A percentile compares a stretch with the other conserved stretches of the same genome.
phyloP scores from a whole-genome alignment of 1,140 invertebrate species.

The Palaemon carinicauda region DNA sequence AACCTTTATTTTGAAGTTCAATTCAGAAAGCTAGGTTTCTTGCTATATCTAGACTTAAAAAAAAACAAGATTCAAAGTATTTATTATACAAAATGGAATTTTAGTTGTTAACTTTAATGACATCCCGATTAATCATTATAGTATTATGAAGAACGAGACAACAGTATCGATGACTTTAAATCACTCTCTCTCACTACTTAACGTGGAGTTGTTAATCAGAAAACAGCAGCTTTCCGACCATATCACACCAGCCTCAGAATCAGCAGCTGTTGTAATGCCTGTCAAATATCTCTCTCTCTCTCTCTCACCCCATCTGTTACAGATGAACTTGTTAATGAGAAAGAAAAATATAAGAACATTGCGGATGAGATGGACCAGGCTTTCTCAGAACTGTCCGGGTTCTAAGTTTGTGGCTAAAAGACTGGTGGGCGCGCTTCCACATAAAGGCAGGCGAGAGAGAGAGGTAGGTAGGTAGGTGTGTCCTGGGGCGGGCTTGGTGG shows the following conservation, averaged over 20 bases:
- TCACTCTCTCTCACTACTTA: too few species aligned
- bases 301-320: slow-evolving; percentile 65
- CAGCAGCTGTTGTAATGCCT: background rate
- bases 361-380: slow-evolving; percentile 98
- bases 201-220: too few species aligned
- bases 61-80: slow-evolving; percentile 26
- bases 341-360: slow-evolving; percentile 99
- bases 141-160: too few species aligned
- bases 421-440: slow-evolving; percentile 52
- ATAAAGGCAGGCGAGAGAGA: background rate
- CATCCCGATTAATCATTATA: too few species aligned
- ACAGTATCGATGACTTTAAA: too few species aligned
- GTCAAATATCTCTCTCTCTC: slow-evolving; percentile 49
- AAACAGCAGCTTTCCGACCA: too few species aligned
- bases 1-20: slow-evolving; percentile 42
- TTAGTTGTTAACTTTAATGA: slow-evolving; percentile 21
- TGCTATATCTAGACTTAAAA: slow-evolving; percentile 18
- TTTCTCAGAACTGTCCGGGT: slow-evolving; percentile 95
- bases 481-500: too few species aligned
- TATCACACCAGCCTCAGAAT: background rate
- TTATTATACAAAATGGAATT: slow-evolving; percentile 29
- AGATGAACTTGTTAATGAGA: slow-evolving; percentile 99
- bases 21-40: slow-evolving; percentile 26
- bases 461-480: background rate
- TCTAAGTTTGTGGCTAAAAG: slow-evolving; percentile 67